Evolutionary conservation across 1,140 invertebrate species (phyloP), one percentile per base, ranked within the genome.

Genomic region (Zaprionus kolodkinae): DNA sequence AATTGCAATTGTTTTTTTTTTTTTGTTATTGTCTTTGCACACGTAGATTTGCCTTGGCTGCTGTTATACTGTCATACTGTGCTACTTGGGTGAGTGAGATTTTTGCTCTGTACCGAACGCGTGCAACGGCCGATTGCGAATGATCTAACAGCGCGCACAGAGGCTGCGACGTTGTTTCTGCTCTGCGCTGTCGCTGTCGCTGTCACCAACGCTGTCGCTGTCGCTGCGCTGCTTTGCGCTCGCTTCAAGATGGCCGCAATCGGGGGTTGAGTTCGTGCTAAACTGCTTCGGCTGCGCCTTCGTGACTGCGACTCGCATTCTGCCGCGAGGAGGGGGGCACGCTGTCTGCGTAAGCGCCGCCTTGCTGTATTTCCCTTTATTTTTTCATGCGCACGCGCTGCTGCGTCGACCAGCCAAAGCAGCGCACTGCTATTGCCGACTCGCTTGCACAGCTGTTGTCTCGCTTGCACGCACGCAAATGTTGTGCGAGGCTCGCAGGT

Each of bases 321-420:
- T 13, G n/a, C n/a, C n/a, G n/a, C n/a, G 13, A 12, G n/a, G 6
- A n/a, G 38, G 52, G 36, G 21, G 27, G 11, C n/a, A 21, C 80
- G 73, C 80, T 71, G 40, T 9, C 40, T 45, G n/a, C 40, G 40
- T 83, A 81, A 85, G 85, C 85, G 81, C 85, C 85, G 85, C 85
- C 85, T 85, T 85, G 78, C 78, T 63, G 60, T 40, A 89, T 89
- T 89, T 89, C 85, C 85, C 85, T 56, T 69, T 89, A 89, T 89
- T 89, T 79, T 69, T 68, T 57, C 21, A 15, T 25, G 83, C 83
- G 83, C 83, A 81, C n/a, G 85, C 85, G 86, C 85, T 57, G 45
- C 52, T 11, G 9, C 33, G 64, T 27, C 85, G 79, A 73, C 85
- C 79, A 81, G 83, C 77, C 81, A 87, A 78, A 75, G 77, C 77